Percentiles rank a stretch among this genome's conserved stretches.
Conservation (phyloP, 2,888 invertebrate species). For the Platycnemis pennipes region DNA sequence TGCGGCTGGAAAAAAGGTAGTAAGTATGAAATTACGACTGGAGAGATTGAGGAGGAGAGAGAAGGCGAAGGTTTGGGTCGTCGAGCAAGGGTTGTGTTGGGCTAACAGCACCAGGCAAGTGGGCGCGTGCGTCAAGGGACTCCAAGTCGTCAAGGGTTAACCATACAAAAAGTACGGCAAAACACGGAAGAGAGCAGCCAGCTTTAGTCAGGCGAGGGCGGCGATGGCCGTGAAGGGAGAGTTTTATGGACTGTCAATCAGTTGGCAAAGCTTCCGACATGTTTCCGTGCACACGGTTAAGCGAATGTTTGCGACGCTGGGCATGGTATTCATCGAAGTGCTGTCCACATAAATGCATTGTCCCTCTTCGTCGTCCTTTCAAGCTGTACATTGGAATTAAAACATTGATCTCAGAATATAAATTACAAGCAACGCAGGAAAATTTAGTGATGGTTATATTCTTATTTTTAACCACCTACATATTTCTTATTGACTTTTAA, state of each 20-base stretch:
- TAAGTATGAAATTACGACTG: not conserved
- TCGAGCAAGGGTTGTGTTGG: conserved; percentile 49
- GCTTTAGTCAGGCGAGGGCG: not conserved
- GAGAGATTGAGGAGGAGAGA: not conserved
- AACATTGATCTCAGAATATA: not conserved
- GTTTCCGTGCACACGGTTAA: not conserved
- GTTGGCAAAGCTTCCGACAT: conserved; percentile 13
- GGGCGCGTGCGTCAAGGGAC: conserved; percentile 28
- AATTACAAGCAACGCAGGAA: too few species aligned
- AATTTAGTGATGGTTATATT: too few species aligned
- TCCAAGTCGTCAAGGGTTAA: not conserved
- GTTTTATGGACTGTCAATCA: conserved; percentile 63
- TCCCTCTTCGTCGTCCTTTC: not conserved
- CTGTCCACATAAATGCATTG: not conserved
- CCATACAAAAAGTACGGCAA: not conserved
- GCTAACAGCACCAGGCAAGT: not conserved
- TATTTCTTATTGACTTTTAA: too few species aligned
- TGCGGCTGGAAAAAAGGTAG: not conserved
- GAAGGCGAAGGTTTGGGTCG: not conserved
- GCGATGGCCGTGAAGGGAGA: not conserved
- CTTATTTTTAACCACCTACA: too few species aligned
- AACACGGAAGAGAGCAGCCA: conserved; percentile 37
- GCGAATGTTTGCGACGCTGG: not conserved
- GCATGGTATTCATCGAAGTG: not conserved
- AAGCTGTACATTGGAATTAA: not conserved